Base-by-base conservation (phyloP, 1,140 invertebrate species). In the Formica selysi region DNA sequence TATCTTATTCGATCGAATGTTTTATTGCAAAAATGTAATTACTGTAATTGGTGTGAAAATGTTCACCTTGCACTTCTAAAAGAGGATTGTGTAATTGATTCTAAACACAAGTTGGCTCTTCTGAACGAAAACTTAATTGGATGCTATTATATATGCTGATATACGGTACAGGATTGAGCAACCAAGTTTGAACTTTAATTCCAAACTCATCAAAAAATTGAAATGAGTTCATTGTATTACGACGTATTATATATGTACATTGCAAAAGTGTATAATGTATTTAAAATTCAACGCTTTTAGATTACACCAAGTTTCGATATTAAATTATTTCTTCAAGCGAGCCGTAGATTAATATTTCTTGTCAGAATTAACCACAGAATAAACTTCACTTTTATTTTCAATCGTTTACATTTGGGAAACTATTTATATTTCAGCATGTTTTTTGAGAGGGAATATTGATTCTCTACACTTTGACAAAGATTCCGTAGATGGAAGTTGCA, bases 281-380 rank as follows among this genome's bases (percentile, higher is more conserved):
- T 16, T 41, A 11, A 48, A 62, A 61, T 57, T n/a, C 59, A 2
- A 22, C 36, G 16, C 44, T 41, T 36, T 26, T 36, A 48, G 19
- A 64, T 78, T 64, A 78, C 7, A 51, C 4, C 59, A 48, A 48
- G 41, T 64, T 78, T 19, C 22, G 26, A 48, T 48, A 65, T 64
- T 44, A 32, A 78, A 64, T 54, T 22, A 16, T 64, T 41, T 78
- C 32, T 6, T 19, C 41, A 48, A 48, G 26, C 59, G 41, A 10
- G 22, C 16, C 68, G 7, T 16, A 54, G 5, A 36, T 78, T 78
- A 78, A 78, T 78, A 22, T 64, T 51, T 26, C 59, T 38, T 38
- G 76, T n/a, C 57, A 44, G 29, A 78, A 76, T 76, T 32, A 78
- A 78, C 64, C 32, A 22, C 19, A 22, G 19, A 78, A 64, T 29